Base-by-base conservation (phyloP, 2,113 vertebrate genomes). In the Mobula hypostoma region DNA sequence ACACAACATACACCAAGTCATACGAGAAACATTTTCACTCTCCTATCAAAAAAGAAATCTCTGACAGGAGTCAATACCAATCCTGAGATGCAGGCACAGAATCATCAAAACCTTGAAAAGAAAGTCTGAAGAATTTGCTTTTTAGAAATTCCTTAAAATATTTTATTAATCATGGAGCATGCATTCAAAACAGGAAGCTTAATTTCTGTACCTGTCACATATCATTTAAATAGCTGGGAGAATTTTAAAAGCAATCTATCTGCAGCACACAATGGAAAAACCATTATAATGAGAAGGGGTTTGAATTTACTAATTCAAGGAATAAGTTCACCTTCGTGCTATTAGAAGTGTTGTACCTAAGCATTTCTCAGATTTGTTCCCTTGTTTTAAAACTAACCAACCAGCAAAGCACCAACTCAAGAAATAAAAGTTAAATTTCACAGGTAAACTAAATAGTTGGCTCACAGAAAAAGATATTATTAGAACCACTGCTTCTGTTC, bases 21-120 rank as follows among this genome's bases (percentile, higher is more conserved):
- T 94, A 94, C 95, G 88, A 96, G 95, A 95, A 95, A 82, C 94
- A 95, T 96, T 95, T 95, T 95, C 94, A 95, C 94, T 95, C 95
- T 95, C 94, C 94, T 95, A 96, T 95, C 94, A 15, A 29, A 74
- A 93, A 40, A 95, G 96, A 96, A 95, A 95, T 5, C 95, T 96
- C 95, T 96, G 96, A 96, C 95, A 96, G 95, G 95, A 97, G 97
- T 97, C 98, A 97, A 97, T 96, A 97, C 95, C 95, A 95, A 97
- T 97, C 96, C 96, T 96, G 96, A 72, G 32, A 93, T 93, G 95
- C 95, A 95, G 96, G 94, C 96, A 90, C 95, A 95, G 21, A 48
- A 74, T 93, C 36, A 95, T 95, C 95, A 95, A 95, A 96, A 95
- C 94, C 96, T 95, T 94, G 94, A 93, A 95, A 95, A 95, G 94